phyloP scores from a whole-genome alignment of 2,113 vertebrate species.

The Motacilla tschutschensis region DNA sequence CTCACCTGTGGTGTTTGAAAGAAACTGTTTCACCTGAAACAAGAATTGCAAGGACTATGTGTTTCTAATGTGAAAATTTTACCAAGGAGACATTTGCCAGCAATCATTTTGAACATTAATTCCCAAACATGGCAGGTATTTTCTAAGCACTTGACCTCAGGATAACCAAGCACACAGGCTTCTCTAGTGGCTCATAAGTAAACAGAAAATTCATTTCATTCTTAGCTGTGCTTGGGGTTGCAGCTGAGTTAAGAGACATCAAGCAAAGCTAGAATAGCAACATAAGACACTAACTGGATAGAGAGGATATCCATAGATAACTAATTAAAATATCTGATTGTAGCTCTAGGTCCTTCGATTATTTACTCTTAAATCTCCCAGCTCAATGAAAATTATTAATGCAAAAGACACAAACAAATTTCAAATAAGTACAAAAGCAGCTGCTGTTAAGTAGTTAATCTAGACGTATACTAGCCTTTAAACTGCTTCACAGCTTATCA shows the following conservation, averaged over 20 bases:
- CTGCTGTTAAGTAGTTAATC: not conserved
- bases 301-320: not conserved
- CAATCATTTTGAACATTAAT: not conserved
- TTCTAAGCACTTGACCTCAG: not conserved
- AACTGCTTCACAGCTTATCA: not conserved
- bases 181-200: not conserved
- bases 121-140: not conserved
- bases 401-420: not conserved
- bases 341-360: not conserved
- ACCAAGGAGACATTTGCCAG: not conserved
- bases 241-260: not conserved
- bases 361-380: not conserved
- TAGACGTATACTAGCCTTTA: not conserved
- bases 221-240: not conserved
- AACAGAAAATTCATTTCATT: not conserved
- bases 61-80: not conserved
- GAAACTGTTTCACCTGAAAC: fast-evolving
- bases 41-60: not conserved
- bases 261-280: not conserved
- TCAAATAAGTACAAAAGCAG: not conserved
- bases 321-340: not conserved
- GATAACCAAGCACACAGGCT: not conserved
- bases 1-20: not conserved
- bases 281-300: not conserved
- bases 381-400: not conserved